Evolutionary conservation across 2,888 invertebrate species (phyloP).

Genomic region (Beris morrisii): DNA sequence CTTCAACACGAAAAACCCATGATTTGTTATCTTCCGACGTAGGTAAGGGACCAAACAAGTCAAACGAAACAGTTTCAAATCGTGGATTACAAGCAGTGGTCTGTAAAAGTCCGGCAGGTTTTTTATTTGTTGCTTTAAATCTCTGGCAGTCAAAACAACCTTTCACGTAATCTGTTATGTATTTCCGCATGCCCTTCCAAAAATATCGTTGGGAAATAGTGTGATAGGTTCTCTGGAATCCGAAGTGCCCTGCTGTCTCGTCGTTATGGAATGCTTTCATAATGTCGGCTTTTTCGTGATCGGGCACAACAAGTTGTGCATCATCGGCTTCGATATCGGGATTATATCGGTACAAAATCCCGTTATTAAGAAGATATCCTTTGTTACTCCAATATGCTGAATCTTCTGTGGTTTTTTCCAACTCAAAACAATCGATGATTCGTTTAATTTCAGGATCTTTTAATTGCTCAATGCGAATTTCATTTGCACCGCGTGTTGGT

Average conservation of each 20-base stretch:
- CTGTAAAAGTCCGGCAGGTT: background rate
- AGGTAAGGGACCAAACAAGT: too few species aligned
- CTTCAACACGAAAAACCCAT: too few species aligned
- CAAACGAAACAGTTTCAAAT: too few species aligned
- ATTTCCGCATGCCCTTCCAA: too few species aligned
- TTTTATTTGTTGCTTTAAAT: too few species aligned
- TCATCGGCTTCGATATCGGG: constrained; percentile 4
- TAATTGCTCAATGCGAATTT: constrained; percentile 38
- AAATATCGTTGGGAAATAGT: too few species aligned
- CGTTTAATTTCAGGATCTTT: constrained; percentile 41
- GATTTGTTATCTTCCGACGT: too few species aligned
- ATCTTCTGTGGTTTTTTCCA: background rate
- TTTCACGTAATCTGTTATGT: too few species aligned
- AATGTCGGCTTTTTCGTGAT: constrained; percentile 32
- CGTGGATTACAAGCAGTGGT: too few species aligned
- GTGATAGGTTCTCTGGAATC: too few species aligned
- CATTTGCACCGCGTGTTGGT: constrained; percentile 7
- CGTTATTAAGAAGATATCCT: constrained; percentile 12
- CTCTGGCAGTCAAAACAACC: too few species aligned
- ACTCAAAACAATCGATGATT: constrained; percentile 36
- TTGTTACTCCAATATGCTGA: background rate
- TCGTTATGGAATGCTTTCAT: constrained; percentile 22
- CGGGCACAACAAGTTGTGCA: constrained; percentile 15
- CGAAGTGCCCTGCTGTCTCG: too few species aligned
- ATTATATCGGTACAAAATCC: constrained; percentile 15